Percentiles rank a stretch among this genome's conserved stretches.
Evolutionary conservation across 2,797 vertebrate species (phyloP).

Genomic region (Taeniopygia guttata): DNA sequence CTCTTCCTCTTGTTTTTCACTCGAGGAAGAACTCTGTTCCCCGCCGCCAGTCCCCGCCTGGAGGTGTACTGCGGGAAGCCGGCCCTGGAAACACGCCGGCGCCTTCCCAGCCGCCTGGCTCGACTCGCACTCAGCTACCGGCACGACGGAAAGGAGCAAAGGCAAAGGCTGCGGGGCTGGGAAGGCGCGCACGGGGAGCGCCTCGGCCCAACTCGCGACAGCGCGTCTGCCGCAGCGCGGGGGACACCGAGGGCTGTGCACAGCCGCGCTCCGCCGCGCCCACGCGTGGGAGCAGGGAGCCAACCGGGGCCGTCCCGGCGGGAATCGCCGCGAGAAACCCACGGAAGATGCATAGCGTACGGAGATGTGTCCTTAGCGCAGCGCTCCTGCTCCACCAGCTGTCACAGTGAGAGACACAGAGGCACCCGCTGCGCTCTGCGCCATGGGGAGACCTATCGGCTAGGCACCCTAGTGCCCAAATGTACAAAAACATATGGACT

Average conservation of each 20-base stretch:
- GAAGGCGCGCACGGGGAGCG: not conserved
- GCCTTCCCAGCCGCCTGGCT: rapidly evolving
- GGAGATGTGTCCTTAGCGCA: no score
- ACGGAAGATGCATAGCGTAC: rapidly evolving
- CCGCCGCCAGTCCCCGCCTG: not conserved
- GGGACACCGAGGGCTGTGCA: not conserved
- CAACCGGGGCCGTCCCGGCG: no score
- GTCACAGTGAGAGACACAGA: no score
- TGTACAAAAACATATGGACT: not conserved
- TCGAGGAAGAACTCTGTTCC: not conserved
- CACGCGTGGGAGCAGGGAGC: not conserved
- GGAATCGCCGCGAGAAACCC: not conserved
- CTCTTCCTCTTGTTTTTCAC: not conserved
- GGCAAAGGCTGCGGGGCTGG: not conserved
- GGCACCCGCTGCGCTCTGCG: not conserved
- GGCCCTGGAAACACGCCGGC: not conserved
- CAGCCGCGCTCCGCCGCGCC: not conserved
- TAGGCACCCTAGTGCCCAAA: not conserved
- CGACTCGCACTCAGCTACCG: not conserved
- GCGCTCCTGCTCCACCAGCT: not conserved
- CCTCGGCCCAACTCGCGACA: not conserved
- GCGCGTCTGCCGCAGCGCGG: not conserved
- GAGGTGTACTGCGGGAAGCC: not conserved
- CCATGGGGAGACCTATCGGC: not conserved
- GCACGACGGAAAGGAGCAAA: not conserved